These are phyloP conservation scores for Hucho hucho DNA, from an alignment of 2,113 vertebrate genomes.

Conservation along the genomic window DNA sequence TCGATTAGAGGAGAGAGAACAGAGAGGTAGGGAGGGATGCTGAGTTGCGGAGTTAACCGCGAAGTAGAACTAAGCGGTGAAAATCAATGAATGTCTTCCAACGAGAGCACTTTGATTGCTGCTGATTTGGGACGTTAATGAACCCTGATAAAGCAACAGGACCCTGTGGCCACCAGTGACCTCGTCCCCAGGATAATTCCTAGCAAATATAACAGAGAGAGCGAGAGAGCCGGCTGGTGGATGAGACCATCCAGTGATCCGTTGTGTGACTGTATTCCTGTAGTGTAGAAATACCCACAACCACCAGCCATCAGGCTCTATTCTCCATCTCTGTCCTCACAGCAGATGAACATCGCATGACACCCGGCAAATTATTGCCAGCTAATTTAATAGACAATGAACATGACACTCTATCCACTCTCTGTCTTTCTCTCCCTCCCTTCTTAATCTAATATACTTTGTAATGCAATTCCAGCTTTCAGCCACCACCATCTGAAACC, in stretches of 20 bases:
- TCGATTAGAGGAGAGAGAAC: constrained; percentile 36
- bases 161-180: neutral
- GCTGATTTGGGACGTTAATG: constrained; percentile 20
- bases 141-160: neutral
- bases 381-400: constrained; percentile 31
- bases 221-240: neutral
- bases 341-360: constrained; percentile 33
- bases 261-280: neutral
- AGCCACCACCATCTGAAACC: neutral
- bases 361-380: neutral
- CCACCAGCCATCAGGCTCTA: neutral
- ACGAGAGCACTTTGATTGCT: constrained; percentile 11
- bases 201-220: neutral
- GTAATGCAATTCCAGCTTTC: neutral
- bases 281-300: neutral
- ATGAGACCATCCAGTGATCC: neutral
- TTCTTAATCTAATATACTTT: neutral
- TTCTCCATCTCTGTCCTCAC: neutral
- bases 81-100: constrained; percentile 31
- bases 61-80: constrained; percentile 50
- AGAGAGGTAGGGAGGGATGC: neutral
- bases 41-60: constrained; percentile 20
- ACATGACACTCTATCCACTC: constrained; percentile 15
- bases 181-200: neutral
- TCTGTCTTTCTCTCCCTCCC: neutral